Conservation (phyloP, 2,888 invertebrate species). For the Agrotis clavis region DNA sequence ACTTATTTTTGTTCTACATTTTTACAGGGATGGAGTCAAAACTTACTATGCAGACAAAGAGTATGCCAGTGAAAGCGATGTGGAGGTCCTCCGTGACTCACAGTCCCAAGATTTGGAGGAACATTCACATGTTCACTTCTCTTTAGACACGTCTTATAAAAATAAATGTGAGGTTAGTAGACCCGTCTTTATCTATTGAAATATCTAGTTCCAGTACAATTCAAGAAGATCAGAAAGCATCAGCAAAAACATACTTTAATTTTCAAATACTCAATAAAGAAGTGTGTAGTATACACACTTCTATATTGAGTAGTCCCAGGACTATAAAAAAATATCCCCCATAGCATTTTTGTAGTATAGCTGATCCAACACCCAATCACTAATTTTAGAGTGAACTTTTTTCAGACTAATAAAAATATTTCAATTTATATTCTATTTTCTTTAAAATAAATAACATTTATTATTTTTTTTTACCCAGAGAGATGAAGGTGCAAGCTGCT, state of each 20-base stretch:
- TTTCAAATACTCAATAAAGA: too few relatives aligned
- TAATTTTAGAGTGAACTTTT: too few relatives aligned
- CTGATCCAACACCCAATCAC: too few relatives aligned
- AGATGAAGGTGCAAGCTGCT: constrained; percentile 93
- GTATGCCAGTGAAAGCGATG: constrained; percentile 85
- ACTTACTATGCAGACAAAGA: constrained; percentile 82
- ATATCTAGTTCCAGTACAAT: neutral
- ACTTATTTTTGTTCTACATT: neutral
- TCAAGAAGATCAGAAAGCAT: too few relatives aligned
- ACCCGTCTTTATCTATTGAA: neutral
- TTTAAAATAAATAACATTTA: neutral
- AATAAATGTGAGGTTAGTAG: constrained; percentile 86
- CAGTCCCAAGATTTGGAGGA: constrained; percentile 84
- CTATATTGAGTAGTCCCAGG: too few relatives aligned
- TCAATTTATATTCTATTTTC: neutral
- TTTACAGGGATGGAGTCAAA: constrained; percentile 80
- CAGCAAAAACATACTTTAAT: too few relatives aligned
- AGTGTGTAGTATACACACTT: too few relatives aligned
- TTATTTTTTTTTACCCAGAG: constrained; percentile 73
- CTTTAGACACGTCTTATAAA: constrained; percentile 86
- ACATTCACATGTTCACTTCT: constrained; percentile 89
- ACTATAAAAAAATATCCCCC: too few relatives aligned
- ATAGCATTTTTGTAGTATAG: too few relatives aligned
- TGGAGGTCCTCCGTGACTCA: constrained; percentile 77
- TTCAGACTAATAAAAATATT: neutral